A percentile compares a stretch with the other conserved stretches of the same genome.
These are phyloP conservation scores for Parnassius orleans DNA, from an alignment of 2,888 invertebrate species.

Conservation along the genomic window DNA sequence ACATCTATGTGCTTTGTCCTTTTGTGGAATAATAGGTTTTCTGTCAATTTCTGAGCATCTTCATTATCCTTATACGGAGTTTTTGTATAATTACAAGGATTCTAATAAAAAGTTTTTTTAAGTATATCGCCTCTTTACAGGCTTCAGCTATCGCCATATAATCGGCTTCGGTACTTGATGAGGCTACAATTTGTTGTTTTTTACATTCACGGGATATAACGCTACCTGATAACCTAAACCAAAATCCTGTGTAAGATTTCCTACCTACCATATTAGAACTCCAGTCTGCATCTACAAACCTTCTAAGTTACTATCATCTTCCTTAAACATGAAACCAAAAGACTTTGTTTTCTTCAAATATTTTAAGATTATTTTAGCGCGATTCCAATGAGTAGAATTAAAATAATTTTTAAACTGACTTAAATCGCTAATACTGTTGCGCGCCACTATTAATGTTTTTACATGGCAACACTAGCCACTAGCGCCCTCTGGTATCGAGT, in stretches of 20 bases:
- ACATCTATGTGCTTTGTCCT: constrained; percentile 29
- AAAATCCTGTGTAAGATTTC: constrained; percentile 1
- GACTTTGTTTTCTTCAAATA: too few species aligned
- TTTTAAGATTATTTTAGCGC: too few species aligned
- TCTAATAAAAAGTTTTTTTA: constrained; percentile 23
- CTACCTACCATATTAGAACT: too few species aligned
- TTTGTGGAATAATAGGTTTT: constrained; percentile 25
- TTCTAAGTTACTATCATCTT: too few species aligned
- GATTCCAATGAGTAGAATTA: too few species aligned
- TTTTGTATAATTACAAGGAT: constrained; percentile 4
- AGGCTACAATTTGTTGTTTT: constrained; percentile 10
- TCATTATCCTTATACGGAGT: constrained; percentile 26
- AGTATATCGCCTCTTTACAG: constrained; percentile 27
- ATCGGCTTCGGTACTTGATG: constrained; percentile 3
- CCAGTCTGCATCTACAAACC: too few species aligned
- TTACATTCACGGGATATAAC: background rate
- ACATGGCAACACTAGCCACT: too few species aligned
- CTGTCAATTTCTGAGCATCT: constrained; percentile 26
- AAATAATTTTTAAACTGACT: too few species aligned
- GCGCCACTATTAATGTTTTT: too few species aligned
- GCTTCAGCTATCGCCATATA: constrained; percentile 4
- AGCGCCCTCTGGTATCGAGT: too few species aligned
- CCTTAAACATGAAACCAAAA: too few species aligned
- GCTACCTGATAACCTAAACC: background rate
- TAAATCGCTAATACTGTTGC: too few species aligned